Base-by-base conservation (phyloP, 2,888 invertebrate genomes). In the Camponotus fellah region DNA sequence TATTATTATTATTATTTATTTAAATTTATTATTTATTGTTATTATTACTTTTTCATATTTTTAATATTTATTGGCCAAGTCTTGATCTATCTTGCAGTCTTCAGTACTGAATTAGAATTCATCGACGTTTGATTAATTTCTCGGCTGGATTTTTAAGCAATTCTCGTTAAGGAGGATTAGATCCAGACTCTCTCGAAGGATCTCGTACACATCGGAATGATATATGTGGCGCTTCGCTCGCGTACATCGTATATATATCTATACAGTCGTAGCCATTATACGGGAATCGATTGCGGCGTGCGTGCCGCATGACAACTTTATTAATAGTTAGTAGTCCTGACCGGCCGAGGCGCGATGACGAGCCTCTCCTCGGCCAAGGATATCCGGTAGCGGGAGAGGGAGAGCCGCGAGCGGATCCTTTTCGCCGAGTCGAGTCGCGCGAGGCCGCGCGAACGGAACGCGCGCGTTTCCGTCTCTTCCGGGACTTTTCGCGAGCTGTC, bases 261-360 rank as follows among this genome's bases (percentile, higher is more conserved):
- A 56, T 74, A 43, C 74, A 10, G 65, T 46, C 65, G 58, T 37
- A 72, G 49, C 81, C 72, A 46, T 72, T 77, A 77, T 53, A 53
- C n/a, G 60, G 85, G 87, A 92, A 92, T 92, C 91, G 91, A 92
- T 92, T 86, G 88, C 76, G 83, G 77, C 71, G 60, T 88, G 86
- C 85, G 74, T 83, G 71, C 85, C 87, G 88, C 89, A 86, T 87
- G 87, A 88, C 86, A 81, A 87, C 72, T 87, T 91, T 92, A 91
- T 91, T 91, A 90, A 91, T 89, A 92, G 89, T 85, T 26, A 91
- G 84, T 85, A 53, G n/a, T 53, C 84, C 84, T 87, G 86, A 83
- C 82, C 82, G 58, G 66, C 26, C 53, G n/a, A 12, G 56, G 81
- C 84, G 83, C 86, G 85, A 69, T 64, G 68, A 58, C 60, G 79